phyloP scores from a whole-genome alignment of 1,140 invertebrate species.

The Rhizoglyphus robini region DNA sequence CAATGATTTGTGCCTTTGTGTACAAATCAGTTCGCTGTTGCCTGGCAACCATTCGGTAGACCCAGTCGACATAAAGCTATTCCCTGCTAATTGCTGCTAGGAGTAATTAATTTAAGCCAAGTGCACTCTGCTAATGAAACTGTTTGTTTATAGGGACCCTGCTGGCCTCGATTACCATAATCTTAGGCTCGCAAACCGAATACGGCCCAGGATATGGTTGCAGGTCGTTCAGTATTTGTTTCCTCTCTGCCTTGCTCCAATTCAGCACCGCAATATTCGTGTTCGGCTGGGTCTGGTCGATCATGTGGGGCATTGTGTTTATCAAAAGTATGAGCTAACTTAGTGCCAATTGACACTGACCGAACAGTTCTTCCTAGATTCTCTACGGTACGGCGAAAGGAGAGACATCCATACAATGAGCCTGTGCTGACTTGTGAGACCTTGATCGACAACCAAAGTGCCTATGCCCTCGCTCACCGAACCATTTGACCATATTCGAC shows the following conservation, averaged over 20 bases:
- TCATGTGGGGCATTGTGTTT: conserved; percentile 41
- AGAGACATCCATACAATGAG: conserved; percentile 17
- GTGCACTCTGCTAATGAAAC: not conserved
- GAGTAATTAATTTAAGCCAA: not conserved
- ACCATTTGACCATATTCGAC: not conserved
- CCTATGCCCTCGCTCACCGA: not conserved
- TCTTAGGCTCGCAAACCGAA: conserved; percentile 37
- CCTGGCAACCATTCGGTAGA: not conserved
- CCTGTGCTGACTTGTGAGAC: not conserved
- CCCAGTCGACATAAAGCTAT: not conserved
- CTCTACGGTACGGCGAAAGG: conserved; percentile 15
- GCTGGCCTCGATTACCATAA: conserved; percentile 35
- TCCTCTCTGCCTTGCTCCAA: conserved; percentile 37
- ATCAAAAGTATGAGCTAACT: conserved; percentile 29
- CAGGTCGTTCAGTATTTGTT: conserved; percentile 35
- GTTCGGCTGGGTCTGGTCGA: conserved; percentile 42
- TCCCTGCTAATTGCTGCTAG: not conserved
- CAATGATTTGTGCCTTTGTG: conserved; percentile 8
- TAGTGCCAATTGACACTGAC: not conserved
- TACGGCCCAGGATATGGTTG: conserved; percentile 27
- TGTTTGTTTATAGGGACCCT: conserved; percentile 34
- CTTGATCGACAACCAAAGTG: not conserved
- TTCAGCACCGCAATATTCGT: conserved; percentile 37
- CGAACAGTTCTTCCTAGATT: conserved; percentile 10
- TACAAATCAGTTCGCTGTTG: conserved; percentile 1